Evolutionary conservation across 2,888 invertebrate species (phyloP), one percentile per base, ranked within the genome.

Genomic region (Gisinianus flammeolus): DNA sequence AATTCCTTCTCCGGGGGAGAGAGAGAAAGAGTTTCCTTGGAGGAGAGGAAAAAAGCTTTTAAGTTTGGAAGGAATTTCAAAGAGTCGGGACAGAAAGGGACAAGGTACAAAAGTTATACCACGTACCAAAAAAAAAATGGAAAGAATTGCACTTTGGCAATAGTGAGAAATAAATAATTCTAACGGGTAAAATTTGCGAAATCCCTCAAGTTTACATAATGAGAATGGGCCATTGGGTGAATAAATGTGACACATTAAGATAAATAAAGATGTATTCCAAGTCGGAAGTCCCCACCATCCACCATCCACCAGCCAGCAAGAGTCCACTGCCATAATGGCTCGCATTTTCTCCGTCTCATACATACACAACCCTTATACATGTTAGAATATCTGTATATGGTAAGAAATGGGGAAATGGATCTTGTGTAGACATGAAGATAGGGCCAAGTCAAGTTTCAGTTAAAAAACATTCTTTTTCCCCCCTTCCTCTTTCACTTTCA

Each of bases 161-260:
- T 68, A 68, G 68, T 33, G 68, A 44, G 33, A 68, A 68, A 68
- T 68, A 68, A 68, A 68, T 68, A 68, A 68, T 68, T 68, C 35
- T 68, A 68, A 68, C 68, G 68, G 44, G 68, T 35, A 68, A 68
- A 68, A 68, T 68, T 68, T 68, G 68, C 12, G 68, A 33, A 68
- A 68, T 68, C 68, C 68, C 24, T 68, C 68, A 68, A 68, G 44
- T 68, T 68, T 68, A 68, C 68, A 68, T 68, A 68, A 68, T 67
- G 68, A 68, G 68, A 68, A 68, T 68, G 68, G 68, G 35, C 33
- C 68, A 68, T 68, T 35, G 68, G 44, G 22, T 68, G 44, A 68
- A 68, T 68, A 68, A 68, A 68, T 68, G 68, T 68, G 68, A 44
- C 68, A 68, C 68, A 35, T 68, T 68, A 68, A 68, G 44, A 44